Conservation (phyloP, 2,113 vertebrate species). For the Isichthys henryi region DNA sequence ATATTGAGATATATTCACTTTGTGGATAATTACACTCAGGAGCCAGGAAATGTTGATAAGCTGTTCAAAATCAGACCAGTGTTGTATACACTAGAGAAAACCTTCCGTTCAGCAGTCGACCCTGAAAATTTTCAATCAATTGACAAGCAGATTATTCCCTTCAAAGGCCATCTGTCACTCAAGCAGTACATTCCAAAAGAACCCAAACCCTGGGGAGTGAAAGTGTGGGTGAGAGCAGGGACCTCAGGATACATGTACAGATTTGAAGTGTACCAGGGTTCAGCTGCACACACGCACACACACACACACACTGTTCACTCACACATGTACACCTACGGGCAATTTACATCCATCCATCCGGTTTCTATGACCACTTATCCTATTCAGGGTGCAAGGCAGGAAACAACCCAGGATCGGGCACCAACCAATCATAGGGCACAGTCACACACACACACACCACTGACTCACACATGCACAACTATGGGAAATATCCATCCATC, state of each 20-base stretch:
- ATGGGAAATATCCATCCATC: too few relatives aligned
- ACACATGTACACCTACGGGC: too few relatives aligned
- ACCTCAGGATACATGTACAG: slow-evolving; percentile 19
- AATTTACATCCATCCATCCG: too few relatives aligned
- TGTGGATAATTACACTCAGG: slow-evolving; percentile 16
- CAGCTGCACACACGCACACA: too few relatives aligned
- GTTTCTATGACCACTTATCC: too few relatives aligned
- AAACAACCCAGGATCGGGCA: too few relatives aligned
- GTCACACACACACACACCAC: too few relatives aligned
- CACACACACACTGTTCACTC: too few relatives aligned
- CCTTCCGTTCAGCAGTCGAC: background rate
- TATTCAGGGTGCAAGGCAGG: too few relatives aligned
- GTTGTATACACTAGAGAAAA: background rate
- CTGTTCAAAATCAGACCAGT: slow-evolving; percentile 21
- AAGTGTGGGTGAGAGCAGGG: slow-evolving; percentile 25
- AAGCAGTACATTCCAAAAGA: background rate
- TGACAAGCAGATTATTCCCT: background rate
- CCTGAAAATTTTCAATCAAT: slow-evolving; percentile 18
- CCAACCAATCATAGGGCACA: too few relatives aligned
- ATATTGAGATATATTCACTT: slow-evolving; percentile 21
- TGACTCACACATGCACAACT: too few relatives aligned
- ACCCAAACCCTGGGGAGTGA: slow-evolving; percentile 17
- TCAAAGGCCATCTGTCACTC: too few relatives aligned
- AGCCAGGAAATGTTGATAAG: slow-evolving; percentile 8
- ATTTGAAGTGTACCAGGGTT: slow-evolving; percentile 23